phyloP scores from a whole-genome alignment of 64 coral and sea anemone genomes.

The Stylophora pistillata region DNA sequence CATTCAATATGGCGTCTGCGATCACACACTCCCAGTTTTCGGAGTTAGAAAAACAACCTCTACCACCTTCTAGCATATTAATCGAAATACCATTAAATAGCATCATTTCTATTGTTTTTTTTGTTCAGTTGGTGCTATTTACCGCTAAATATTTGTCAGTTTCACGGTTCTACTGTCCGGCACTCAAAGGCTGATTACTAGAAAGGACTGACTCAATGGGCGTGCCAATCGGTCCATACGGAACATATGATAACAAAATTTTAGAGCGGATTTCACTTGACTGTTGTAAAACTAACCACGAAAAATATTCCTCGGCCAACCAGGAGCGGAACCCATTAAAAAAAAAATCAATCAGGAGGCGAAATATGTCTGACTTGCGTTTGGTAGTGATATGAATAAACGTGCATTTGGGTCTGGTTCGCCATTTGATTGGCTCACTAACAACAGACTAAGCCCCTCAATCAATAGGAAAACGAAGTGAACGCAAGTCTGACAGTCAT shows the following conservation, averaged over 20 bases:
- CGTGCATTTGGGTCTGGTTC: conserved; percentile 15
- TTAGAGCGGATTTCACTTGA: neutral
- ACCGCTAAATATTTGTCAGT: no score
- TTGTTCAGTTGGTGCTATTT: no score
- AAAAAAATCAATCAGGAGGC: conserved; percentile 35
- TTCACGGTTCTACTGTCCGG: no score
- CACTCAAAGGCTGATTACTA: no score
- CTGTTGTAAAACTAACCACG: conserved; percentile 8
- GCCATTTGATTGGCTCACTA: conserved; percentile 20
- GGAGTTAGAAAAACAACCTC: conserved; percentile 3
- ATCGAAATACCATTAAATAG: no score
- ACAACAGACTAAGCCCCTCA: conserved; percentile 19
- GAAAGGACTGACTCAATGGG: no score
- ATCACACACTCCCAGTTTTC: conserved; percentile 22
- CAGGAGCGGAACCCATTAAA: conserved; percentile 6
- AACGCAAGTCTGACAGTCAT: conserved; percentile 13
- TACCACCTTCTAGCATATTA: no score
- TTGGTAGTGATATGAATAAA: conserved; percentile 24
- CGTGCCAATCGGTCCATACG: no score
- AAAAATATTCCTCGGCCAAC: neutral
- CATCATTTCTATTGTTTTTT: no score
- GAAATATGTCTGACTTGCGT: neutral
- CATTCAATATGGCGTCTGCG: conserved; percentile 29
- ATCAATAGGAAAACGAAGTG: conserved; percentile 26
- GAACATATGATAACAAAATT: no score